Evolutionary conservation across 2,113 vertebrate species (phyloP).

Genomic region (Pollachius pollachius): DNA sequence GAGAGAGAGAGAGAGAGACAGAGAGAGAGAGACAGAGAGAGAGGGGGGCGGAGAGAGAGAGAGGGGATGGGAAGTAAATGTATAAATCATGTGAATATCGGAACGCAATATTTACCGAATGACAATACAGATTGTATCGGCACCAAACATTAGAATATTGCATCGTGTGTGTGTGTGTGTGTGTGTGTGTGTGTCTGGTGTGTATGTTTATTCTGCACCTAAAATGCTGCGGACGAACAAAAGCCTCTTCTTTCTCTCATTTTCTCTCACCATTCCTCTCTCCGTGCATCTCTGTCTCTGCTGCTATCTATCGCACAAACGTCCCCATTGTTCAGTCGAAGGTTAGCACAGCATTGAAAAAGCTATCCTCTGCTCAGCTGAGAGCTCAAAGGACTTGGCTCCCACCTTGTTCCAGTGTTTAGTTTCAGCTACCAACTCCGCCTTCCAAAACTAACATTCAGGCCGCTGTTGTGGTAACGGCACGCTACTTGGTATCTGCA

Average conservation of each 20-base stretch:
- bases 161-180: not conserved
- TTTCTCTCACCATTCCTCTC: not conserved
- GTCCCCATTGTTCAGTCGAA: conserved; percentile 36
- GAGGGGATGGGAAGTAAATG: no score
- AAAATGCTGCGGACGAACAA: not conserved
- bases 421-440: conserved; percentile 7
- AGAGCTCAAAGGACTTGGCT: conserved; percentile 4
- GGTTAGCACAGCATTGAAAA: conserved; percentile 38
- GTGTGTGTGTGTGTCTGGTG: conserved; percentile 24
- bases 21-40: no score
- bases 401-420: not conserved
- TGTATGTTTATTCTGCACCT: not conserved
- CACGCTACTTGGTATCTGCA: conserved; percentile 24
- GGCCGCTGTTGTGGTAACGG: conserved; percentile 15
- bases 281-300: conserved; percentile 4
- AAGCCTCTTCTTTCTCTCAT: not conserved
- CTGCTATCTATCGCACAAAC: conserved; percentile 19
- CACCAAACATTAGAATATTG: no score
- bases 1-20: no score
- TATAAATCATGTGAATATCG: no score
- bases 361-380: conserved; percentile 26
- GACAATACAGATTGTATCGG: no score
- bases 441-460: conserved; percentile 15
- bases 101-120: no score
- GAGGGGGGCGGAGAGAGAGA: no score